Evolutionary conservation across 2,888 invertebrate species (phyloP).

Genomic region (Nycteola revayana): DNA sequence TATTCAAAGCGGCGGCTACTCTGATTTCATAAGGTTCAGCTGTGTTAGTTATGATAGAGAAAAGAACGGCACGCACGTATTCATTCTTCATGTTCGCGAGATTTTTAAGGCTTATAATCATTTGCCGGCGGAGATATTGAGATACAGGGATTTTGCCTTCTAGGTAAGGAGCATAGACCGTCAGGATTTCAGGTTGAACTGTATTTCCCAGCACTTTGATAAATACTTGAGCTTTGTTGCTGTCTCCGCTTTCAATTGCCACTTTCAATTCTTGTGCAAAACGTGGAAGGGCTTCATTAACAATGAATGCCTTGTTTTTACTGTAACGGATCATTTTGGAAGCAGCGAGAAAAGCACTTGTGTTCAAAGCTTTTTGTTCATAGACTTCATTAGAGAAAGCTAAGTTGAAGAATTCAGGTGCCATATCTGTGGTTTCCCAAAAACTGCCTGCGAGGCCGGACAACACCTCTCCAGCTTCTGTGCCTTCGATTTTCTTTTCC

Average conservation of each 20-base stretch:
- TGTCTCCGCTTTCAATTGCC: constrained; percentile 79
- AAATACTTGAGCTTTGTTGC: constrained; percentile 81
- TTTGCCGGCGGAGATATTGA: constrained; percentile 83
- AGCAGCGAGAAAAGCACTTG: constrained; percentile 80
- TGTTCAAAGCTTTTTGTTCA: constrained; percentile 75
- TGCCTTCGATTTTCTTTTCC: constrained; percentile 71
- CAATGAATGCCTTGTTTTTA: constrained; percentile 78
- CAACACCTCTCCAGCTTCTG: constrained; percentile 83
- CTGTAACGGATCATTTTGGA: constrained; percentile 81
- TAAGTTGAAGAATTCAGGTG: constrained; percentile 79
- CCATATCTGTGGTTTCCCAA: neutral
- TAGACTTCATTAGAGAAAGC: constrained; percentile 74
- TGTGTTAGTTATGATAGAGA: constrained; percentile 84
- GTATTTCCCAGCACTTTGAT: constrained; percentile 85
- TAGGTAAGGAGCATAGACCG: constrained; percentile 84
- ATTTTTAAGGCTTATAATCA: constrained; percentile 81
- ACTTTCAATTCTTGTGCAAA: constrained; percentile 75
- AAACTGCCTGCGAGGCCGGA: constrained; percentile 73
- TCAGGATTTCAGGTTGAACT: constrained; percentile 82
- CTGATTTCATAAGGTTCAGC: constrained; percentile 85
- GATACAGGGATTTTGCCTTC: constrained; percentile 82
- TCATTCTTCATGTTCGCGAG: constrained; percentile 75
- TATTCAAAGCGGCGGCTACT: constrained; percentile 82
- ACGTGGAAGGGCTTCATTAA: constrained; percentile 82
- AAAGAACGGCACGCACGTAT: constrained; percentile 80